phyloP scores from a whole-genome alignment of 1,140 invertebrate species.

The Ostrea edulis region DNA sequence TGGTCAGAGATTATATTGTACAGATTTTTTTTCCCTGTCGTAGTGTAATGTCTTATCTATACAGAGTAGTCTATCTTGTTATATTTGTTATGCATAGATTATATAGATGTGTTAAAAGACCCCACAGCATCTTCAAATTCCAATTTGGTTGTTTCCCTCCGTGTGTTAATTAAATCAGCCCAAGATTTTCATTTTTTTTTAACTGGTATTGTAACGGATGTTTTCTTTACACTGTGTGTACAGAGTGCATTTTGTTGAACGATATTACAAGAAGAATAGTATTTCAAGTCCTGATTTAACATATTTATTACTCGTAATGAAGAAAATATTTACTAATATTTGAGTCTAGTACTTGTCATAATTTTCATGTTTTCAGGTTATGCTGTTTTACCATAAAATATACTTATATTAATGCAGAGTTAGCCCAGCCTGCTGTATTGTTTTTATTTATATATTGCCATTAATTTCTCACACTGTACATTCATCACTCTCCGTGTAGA shows the following conservation, averaged over 20 bases:
- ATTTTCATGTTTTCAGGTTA: constrained; percentile 11
- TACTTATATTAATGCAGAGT: background rate
- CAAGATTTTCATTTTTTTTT: background rate
- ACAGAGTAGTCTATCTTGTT: constrained; percentile 32
- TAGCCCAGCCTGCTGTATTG: constrained; percentile 14
- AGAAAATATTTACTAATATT: background rate
- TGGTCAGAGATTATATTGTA: constrained; percentile 36
- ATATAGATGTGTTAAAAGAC: constrained; percentile 34
- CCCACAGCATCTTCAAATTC: background rate
- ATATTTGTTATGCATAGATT: constrained; percentile 32
- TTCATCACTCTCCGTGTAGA: constrained; percentile 25
- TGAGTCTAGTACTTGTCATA: background rate
- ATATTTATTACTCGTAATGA: constrained; percentile 10
- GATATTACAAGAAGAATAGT: background rate
- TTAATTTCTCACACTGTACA: constrained; percentile 28
- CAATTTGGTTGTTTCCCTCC: background rate
- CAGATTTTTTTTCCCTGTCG: constrained; percentile 8
- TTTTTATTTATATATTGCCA: constrained; percentile 29
- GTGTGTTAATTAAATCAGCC: background rate
- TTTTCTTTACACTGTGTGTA: background rate
- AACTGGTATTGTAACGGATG: background rate
- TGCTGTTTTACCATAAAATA: background rate
- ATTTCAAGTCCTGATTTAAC: background rate
- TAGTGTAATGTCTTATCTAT: constrained; percentile 32
- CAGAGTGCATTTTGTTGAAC: background rate